A percentile compares a stretch with the other conserved stretches of the same genome.
phyloP scores from a whole-genome alignment of 2,113 vertebrate genomes.

The Thalassarche chlororhynchos region DNA sequence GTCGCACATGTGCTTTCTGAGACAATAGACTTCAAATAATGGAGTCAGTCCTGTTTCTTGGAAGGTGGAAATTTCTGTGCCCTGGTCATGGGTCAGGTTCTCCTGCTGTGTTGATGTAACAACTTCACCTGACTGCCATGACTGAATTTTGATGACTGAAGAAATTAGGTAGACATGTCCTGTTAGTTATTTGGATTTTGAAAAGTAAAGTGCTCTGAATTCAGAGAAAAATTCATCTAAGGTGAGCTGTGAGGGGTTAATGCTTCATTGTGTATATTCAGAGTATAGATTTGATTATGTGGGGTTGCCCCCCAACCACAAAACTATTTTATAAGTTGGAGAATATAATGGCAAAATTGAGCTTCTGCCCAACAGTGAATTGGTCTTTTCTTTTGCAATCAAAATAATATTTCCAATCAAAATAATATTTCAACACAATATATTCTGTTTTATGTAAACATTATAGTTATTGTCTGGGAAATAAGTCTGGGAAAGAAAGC shows the following conservation, averaged over 20 bases:
- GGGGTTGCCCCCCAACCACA: not conserved
- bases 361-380: not conserved
- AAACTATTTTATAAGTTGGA: not conserved
- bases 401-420: not conserved
- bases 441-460: not conserved
- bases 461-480: not conserved
- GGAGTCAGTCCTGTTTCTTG: not conserved
- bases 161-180: not conserved
- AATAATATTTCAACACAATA: not conserved
- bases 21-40: not conserved
- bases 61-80: not conserved
- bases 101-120: not conserved
- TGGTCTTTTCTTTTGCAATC: not conserved
- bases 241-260: not conserved
- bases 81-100: not conserved
- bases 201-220: not conserved
- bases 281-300: not conserved
- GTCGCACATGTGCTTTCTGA: fast-evolving
- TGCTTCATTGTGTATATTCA: not conserved
- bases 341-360: not conserved
- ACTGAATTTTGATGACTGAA: not conserved
- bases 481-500: not conserved
- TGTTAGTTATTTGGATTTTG: not conserved
- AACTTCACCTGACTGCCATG: not conserved
- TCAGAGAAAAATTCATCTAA: not conserved